phyloP scores from a whole-genome alignment of 2,797 vertebrate species.

The Oreochromis mossambicus region DNA sequence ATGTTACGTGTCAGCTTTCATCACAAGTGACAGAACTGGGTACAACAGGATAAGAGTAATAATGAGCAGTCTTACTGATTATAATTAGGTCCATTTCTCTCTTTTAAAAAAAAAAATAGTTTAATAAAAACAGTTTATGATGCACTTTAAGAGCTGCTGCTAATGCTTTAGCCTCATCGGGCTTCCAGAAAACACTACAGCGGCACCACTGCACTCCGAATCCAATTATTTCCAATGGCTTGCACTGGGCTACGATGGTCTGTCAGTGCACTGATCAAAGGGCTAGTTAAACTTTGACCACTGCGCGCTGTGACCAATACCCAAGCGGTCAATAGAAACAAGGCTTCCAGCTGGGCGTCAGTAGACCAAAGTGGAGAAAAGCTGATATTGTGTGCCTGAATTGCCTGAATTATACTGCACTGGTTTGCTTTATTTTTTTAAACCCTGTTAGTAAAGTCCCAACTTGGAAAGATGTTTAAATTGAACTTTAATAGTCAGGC shows the following conservation, averaged over 20 bases:
- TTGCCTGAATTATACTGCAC: neutral
- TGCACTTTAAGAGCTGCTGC: neutral
- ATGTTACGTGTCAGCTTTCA: conserved; percentile 3
- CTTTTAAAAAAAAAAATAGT: neutral
- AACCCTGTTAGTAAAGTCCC: neutral
- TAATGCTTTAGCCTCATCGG: neutral
- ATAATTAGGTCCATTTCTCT: neutral
- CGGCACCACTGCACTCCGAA: neutral
- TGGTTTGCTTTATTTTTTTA: neutral
- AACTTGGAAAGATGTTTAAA: neutral
- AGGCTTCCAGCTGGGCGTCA: neutral
- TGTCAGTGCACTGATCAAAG: neutral
- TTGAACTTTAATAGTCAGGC: neutral
- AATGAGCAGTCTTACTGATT: neutral
- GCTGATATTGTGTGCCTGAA: neutral
- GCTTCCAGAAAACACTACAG: neutral
- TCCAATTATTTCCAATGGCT: neutral
- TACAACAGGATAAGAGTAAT: neutral
- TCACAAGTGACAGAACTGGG: neutral
- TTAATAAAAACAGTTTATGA: neutral
- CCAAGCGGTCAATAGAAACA: neutral
- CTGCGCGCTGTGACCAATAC: neutral
- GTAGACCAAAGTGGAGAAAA: neutral
- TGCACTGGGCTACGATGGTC: neutral
- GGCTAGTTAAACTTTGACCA: neutral